phyloP scores from a whole-genome alignment of 1,140 invertebrate species.

The Ectropis grisescens region DNA sequence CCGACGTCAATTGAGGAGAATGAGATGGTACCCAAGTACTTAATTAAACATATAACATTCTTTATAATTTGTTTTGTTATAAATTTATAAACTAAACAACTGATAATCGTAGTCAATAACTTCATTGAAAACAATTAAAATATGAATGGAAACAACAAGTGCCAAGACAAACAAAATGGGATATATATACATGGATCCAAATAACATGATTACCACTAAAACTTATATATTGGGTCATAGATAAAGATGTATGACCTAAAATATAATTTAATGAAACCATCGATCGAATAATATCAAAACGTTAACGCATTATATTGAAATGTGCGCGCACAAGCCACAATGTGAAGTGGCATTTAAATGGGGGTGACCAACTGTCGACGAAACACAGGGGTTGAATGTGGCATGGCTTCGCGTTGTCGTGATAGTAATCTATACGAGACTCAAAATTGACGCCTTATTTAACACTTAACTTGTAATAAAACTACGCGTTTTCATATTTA shows the following conservation, averaged over 20 bases:
- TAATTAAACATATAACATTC: constrained; percentile 20
- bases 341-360: constrained; percentile 60
- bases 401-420: constrained; percentile 48
- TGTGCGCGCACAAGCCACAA: constrained; percentile 61
- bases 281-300: constrained; percentile 31
- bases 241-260: no score
- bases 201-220: no score
- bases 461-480: constrained; percentile 30
- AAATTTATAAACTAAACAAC: no score
- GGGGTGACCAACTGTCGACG: constrained; percentile 67
- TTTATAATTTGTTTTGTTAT: no score
- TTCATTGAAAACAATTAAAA: no score
- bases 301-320: constrained; percentile 44
- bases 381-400: constrained; percentile 45
- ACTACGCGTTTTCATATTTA: no score
- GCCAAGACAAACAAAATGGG: no score
- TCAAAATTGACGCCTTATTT: constrained; percentile 55
- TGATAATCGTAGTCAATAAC: no score
- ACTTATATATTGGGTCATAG: no score
- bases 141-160: no score
- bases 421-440: constrained; percentile 57
- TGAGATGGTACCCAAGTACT: constrained; percentile 31
- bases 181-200: no score
- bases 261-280: no score
- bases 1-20: constrained; percentile 46